A percentile compares a stretch with the other conserved stretches of the same genome.
These are phyloP conservation scores for Chamaea fasciata DNA, from an alignment of 2,113 vertebrate genomes.

Conservation along the genomic window DNA sequence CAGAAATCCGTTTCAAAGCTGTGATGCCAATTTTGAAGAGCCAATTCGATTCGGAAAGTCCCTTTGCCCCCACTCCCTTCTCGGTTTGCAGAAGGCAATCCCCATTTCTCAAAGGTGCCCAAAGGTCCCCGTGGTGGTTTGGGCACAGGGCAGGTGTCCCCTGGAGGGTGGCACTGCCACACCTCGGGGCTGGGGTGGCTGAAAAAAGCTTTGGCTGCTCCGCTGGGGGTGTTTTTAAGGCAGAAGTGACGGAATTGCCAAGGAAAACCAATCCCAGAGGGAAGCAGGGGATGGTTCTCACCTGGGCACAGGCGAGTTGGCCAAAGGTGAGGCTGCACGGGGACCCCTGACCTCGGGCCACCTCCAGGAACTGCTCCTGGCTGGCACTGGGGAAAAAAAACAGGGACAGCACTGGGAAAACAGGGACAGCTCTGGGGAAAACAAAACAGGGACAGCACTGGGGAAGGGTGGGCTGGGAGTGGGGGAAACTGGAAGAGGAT, in stretches of 20 bases:
- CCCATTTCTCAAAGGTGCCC: not conserved
- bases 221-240: not conserved
- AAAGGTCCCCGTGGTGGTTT: not conserved
- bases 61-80: not conserved
- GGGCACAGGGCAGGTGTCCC: not conserved
- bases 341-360: not conserved
- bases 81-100: not conserved
- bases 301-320: conserved; percentile 17
- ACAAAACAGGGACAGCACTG: not conserved
- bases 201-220: not conserved
- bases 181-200: not conserved
- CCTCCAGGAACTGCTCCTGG: not conserved
- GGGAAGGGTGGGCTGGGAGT: no score
- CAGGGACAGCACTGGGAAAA: not conserved
- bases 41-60: not conserved
- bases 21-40: not conserved
- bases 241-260: not conserved
- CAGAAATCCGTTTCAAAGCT: not conserved
- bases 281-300: not conserved
- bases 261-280: not conserved
- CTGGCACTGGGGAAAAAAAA: not conserved
- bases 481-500: not conserved
- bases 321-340: conserved; percentile 33
- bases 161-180: not conserved
- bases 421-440: no score